These are phyloP conservation scores for Hoplias malabaricus DNA, from an alignment of 2,113 vertebrate genomes.

Conservation along the genomic window DNA sequence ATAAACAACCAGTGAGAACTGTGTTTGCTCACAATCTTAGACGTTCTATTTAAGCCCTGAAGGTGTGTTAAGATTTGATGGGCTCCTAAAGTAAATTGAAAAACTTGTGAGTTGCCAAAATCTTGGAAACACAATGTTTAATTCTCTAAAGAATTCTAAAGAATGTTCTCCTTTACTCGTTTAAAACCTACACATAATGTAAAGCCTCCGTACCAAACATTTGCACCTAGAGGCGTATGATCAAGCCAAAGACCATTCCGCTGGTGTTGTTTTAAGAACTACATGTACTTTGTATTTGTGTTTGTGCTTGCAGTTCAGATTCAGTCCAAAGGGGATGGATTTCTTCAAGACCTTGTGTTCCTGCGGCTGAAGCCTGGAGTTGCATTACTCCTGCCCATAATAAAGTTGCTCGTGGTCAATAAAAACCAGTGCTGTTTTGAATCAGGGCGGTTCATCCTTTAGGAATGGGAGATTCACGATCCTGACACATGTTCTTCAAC, in stretches of 20 bases:
- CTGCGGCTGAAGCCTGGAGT: not conserved
- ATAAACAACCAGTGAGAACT: too few species aligned
- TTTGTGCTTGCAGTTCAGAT: not conserved
- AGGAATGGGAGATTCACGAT: not conserved
- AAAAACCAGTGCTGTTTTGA: not conserved
- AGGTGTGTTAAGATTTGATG: too few species aligned
- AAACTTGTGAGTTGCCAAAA: too few species aligned
- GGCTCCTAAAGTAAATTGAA: too few species aligned
- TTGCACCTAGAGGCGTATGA: too few species aligned
- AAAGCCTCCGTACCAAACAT: too few species aligned
- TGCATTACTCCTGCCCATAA: not conserved
- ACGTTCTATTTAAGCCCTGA: too few species aligned
- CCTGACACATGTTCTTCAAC: conserved; percentile 4
- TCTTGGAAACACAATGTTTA: too few species aligned
- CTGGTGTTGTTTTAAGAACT: not conserved
- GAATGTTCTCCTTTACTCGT: too few species aligned
- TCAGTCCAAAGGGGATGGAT: not conserved
- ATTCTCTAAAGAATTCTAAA: too few species aligned
- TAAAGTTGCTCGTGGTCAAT: not conserved
- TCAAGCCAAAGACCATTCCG: not conserved
- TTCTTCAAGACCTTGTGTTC: not conserved
- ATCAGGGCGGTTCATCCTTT: not conserved
- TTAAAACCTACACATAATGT: too few species aligned
- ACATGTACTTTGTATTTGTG: not conserved
- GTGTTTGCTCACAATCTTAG: too few species aligned